Evolutionary conservation across 2,888 invertebrate genomes (phyloP).

Genomic region (Pristionchus japonicus): DNA sequence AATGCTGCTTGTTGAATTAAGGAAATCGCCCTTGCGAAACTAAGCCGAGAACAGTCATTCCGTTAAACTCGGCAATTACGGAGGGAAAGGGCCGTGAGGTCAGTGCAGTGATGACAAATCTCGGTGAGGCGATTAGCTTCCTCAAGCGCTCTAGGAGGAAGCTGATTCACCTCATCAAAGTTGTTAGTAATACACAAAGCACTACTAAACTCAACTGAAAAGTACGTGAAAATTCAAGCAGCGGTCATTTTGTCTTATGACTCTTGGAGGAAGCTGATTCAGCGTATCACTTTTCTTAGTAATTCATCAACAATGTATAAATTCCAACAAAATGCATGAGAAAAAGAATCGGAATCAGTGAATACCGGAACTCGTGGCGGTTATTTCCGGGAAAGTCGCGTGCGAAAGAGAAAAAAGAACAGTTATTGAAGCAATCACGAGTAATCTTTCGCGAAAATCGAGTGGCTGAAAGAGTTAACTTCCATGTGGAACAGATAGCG

Average conservation of each 20-base stretch:
- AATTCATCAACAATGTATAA: neutral
- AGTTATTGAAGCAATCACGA: neutral
- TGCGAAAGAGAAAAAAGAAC: neutral
- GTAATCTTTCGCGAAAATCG: neutral
- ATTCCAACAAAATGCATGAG: neutral
- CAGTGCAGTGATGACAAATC: neutral
- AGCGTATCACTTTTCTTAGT: neutral
- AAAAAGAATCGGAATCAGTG: neutral
- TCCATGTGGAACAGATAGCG: no score
- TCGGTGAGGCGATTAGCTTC: neutral
- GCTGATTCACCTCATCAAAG: neutral
- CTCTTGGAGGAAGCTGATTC: neutral
- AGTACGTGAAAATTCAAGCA: no score
- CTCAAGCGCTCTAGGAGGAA: neutral
- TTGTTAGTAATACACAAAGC: neutral
- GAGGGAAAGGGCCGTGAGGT: neutral
- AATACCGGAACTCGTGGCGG: neutral
- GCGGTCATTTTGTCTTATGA: no score
- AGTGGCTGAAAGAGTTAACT: no score
- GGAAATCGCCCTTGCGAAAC: no score
- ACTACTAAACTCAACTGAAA: neutral
- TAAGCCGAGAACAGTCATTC: neutral
- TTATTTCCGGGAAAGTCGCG: neutral
- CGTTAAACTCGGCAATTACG: neutral
- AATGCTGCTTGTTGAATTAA: no score